These are phyloP conservation scores for Nemotelus nigrinus DNA, from an alignment of 2,888 invertebrate genomes.

Conservation along the genomic window DNA sequence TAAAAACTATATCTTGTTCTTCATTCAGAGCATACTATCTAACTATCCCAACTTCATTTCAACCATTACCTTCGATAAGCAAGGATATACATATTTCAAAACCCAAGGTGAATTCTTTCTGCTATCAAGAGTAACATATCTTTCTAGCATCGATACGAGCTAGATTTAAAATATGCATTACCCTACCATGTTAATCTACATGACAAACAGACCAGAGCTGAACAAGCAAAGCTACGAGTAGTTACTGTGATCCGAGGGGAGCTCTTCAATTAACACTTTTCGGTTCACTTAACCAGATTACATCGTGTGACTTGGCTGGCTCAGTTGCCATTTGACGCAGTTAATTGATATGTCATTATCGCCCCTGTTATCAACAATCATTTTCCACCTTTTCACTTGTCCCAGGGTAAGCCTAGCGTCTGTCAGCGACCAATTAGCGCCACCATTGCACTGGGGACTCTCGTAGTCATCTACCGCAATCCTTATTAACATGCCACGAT, in stretches of 20 bases:
- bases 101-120: no score
- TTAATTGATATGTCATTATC: slow-evolving; percentile 49
- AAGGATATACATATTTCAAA: no score
- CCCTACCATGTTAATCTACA: no score
- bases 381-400: slow-evolving; percentile 33
- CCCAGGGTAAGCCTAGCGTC: neutral
- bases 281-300: slow-evolving; percentile 39
- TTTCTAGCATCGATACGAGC: no score
- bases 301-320: neutral
- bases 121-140: no score
- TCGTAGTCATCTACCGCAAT: neutral
- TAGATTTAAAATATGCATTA: no score
- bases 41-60: no score
- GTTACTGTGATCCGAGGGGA: neutral
- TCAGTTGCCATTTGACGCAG: neutral
- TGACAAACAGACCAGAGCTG: no score
- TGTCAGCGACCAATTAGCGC: slow-evolving; percentile 38
- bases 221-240: no score
- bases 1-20: no score
- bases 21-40: no score
- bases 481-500: slow-evolving; percentile 40
- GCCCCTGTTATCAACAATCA: slow-evolving; percentile 46
- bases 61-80: no score
- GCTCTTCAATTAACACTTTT: slow-evolving; percentile 37
- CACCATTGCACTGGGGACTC: neutral